phyloP scores from a whole-genome alignment of 1,140 invertebrate species.

The Drosophila lacteicornis region DNA sequence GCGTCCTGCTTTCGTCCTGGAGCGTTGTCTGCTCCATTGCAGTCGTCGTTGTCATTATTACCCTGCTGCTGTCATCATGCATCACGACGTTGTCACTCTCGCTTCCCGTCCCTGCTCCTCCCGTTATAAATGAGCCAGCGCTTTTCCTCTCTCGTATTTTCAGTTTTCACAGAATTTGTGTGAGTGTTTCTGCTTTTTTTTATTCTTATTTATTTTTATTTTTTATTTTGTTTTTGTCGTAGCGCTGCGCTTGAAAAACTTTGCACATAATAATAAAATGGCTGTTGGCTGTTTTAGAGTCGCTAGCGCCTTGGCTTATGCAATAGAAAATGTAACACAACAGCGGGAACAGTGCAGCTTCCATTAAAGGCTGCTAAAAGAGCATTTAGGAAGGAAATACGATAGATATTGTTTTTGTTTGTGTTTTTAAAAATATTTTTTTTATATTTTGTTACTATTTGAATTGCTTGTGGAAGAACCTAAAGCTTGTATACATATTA shows the following conservation, averaged over 20 bases:
- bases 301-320: constrained; percentile 69
- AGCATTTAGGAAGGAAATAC: too few relatives aligned
- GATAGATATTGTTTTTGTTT: too few relatives aligned
- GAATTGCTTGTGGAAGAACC: too few relatives aligned
- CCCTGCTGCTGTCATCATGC: constrained; percentile 78
- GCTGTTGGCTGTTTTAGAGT: constrained; percentile 71
- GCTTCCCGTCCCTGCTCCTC: not conserved
- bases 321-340: constrained; percentile 68
- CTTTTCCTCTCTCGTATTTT: constrained; percentile 51
- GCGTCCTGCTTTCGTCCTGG: constrained; percentile 28
- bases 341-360: constrained; percentile 2
- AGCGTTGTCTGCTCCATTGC: constrained; percentile 69
- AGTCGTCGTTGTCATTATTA: constrained; percentile 79
- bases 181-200: constrained; percentile 41
- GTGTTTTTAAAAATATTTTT: too few relatives aligned
- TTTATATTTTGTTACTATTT: too few relatives aligned
- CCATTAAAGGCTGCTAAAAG: too few relatives aligned
- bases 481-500: too few relatives aligned
- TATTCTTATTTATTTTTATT: constrained; percentile 35
- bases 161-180: constrained; percentile 73
- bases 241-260: constrained; percentile 63
- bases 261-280: constrained; percentile 82
- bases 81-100: constrained; percentile 75
- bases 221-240: constrained; percentile 7
- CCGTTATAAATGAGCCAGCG: constrained; percentile 56